Percentiles rank a stretch among this genome's conserved stretches.
These are phyloP conservation scores for Caenorhabditis auriculariae DNA, from an alignment of 2,888 invertebrate genomes.

Conservation along the genomic window DNA sequence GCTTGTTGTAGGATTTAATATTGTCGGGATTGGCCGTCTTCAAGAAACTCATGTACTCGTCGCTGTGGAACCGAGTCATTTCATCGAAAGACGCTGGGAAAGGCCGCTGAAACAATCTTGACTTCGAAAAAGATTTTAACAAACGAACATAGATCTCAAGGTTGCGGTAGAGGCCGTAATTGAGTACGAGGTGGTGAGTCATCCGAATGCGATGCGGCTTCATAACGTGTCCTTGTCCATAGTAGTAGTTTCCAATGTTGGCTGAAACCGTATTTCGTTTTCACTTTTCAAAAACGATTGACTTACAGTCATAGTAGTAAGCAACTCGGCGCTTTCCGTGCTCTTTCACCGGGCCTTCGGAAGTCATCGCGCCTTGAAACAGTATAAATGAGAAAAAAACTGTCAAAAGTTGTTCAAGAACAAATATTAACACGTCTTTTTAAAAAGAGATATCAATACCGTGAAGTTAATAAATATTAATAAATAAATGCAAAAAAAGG, in stretches of 20 bases:
- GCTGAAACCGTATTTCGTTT: constrained; percentile 40
- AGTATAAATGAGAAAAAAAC: constrained; percentile 5
- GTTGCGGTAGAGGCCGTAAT: constrained; percentile 97
- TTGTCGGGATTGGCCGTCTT: constrained; percentile 96
- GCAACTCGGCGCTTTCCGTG: constrained; percentile 57
- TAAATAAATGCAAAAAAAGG: constrained; percentile 4
- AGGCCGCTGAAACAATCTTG: constrained; percentile 76
- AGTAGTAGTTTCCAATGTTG: constrained; percentile 98
- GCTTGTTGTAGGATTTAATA: constrained; percentile 97
- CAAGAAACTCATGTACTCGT: constrained; percentile 95
- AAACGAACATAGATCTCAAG: constrained; percentile 98
- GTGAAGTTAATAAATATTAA: too few relatives aligned
- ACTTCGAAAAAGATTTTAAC: constrained; percentile 2
- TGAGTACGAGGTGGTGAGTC: constrained; percentile 96
- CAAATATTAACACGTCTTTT: too few relatives aligned
- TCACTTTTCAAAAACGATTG: constrained; percentile 31
- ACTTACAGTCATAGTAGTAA: constrained; percentile 77
- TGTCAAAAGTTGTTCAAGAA: too few relatives aligned
- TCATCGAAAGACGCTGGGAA: constrained; percentile 99
- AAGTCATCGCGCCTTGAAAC: constrained; percentile 12
- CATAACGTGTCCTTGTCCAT: constrained; percentile 99
- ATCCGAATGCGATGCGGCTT: constrained; percentile 99
- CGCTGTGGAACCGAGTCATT: constrained; percentile 99
- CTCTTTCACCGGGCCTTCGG: constrained; percentile 39
- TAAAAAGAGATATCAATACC: too few relatives aligned